Conservation (phyloP, 1,140 invertebrate genomes). For the Elysia chlorotica region DNA sequence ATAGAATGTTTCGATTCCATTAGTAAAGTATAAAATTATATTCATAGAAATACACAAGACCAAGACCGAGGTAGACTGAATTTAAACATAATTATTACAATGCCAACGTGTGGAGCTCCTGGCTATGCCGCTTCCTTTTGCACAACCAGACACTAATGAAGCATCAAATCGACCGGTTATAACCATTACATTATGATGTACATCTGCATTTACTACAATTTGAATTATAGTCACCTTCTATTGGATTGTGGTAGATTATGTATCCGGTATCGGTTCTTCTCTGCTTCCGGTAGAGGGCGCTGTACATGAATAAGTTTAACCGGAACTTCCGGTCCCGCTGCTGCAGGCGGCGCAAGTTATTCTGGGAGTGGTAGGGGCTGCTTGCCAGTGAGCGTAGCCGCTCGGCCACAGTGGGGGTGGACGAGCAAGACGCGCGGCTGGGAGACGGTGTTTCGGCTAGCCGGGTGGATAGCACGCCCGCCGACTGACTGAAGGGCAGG, state of each 20-base stretch:
- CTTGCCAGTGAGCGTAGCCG: too few relatives aligned
- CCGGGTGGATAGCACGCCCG: too few relatives aligned
- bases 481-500: too few relatives aligned
- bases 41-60: too few relatives aligned
- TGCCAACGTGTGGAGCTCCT: too few relatives aligned
- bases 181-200: neutral
- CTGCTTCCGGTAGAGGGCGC: slow-evolving; percentile 16
- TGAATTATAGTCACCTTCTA: slow-evolving; percentile 26
- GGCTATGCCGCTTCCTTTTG: too few relatives aligned
- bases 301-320: slow-evolving; percentile 21
- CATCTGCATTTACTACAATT: too few relatives aligned
- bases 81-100: too few relatives aligned
- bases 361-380: slow-evolving; percentile 1
- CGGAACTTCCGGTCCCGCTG: slow-evolving; percentile 13
- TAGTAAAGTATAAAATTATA: too few relatives aligned
- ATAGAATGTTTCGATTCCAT: too few relatives aligned
- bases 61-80: too few relatives aligned
- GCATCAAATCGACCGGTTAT: neutral
- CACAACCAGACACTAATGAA: neutral
- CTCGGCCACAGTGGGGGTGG: neutral
- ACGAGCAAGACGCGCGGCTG: neutral
- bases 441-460: too few relatives aligned
- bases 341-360: slow-evolving; percentile 2
- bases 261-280: slow-evolving; percentile 11
- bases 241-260: slow-evolving; percentile 18